Base-by-base conservation (phyloP, 1,140 invertebrate genomes). In the Meloidogyne floridensis region DNA sequence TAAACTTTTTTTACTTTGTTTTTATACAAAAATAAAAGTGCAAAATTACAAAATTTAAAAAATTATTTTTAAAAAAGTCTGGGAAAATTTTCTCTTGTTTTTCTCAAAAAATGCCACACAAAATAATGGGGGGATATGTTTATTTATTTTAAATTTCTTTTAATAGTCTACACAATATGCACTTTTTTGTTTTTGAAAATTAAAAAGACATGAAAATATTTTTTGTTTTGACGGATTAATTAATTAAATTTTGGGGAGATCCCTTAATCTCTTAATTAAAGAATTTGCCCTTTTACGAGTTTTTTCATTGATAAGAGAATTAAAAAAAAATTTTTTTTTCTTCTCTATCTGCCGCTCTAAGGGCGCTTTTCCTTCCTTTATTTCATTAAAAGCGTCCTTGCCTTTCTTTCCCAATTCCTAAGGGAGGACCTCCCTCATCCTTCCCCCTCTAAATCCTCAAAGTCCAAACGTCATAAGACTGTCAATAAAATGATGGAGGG, bases 21-120 rank as follows among this genome's bases (percentile, higher is more conserved):
- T 65, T n/a, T 65, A 65, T n/a, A 65, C 6, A 65, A 65, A 65
- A 7, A 65, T 65, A 65, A 65, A 65, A 65, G 59, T 65, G 15
- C 59, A 65, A 65, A 65, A 65, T 65, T 65, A 59, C 56, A 59
- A 59, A 59, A 59, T 59, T 59, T 54, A 54, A 13, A 54, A 54
- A 54, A 2, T 32, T 32, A 32, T 32, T n/a, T 6, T 2, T n/a
- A 65, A n/a, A n/a, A n/a, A 65, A 65, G 59, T 65, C 15, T 65
- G n/a, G 10, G 59, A 65, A 65, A 65, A 65, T 15, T 32, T 15
- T 15, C 5, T n/a, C 5, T 13, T 65, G n/a, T n/a, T n/a, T 65
- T 9, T 10, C 11, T 54, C 53, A 10, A n/a, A n/a, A 65, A 18
- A n/a, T 65, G n/a, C 59, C 59, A 65, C 59, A 65, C 59, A 65